These are phyloP conservation scores for Thunnus thynnus DNA, from an alignment of 2,113 vertebrate species.

Conservation along the genomic window DNA sequence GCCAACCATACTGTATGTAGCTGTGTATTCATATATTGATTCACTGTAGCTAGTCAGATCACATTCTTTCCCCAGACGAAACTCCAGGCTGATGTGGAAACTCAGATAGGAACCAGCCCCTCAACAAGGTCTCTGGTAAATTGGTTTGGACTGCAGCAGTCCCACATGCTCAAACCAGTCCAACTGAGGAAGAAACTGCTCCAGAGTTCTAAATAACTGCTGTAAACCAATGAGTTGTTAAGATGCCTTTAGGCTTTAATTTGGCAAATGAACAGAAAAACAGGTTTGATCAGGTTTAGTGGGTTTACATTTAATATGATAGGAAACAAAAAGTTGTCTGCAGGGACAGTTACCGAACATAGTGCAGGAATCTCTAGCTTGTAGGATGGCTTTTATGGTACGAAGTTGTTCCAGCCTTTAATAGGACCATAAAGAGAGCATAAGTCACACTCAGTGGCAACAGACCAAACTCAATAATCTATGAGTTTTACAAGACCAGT, in stretches of 20 bases:
- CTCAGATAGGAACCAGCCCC: background rate
- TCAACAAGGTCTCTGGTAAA: slow-evolving; percentile 14
- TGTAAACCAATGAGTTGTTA: slow-evolving; percentile 30
- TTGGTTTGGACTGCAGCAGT: slow-evolving; percentile 29
- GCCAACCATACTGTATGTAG: background rate
- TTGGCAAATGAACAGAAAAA: slow-evolving; percentile 32
- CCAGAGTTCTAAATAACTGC: slow-evolving; percentile 41
- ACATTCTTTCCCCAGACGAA: slow-evolving; percentile 4
- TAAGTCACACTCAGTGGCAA: background rate
- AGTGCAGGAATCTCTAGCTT: background rate
- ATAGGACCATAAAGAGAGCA: background rate
- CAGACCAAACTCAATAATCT: slow-evolving; percentile 21
- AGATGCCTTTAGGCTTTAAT: slow-evolving; percentile 34
- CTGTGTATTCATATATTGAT: slow-evolving; percentile 6
- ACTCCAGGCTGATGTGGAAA: slow-evolving; percentile 27
- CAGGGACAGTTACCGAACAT: background rate
- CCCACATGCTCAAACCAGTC: slow-evolving; percentile 16
- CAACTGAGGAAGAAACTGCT: slow-evolving; percentile 35
- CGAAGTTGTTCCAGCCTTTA: slow-evolving; percentile 9
- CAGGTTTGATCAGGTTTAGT: slow-evolving; percentile 18
- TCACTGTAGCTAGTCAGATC: background rate
- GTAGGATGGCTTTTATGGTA: background rate
- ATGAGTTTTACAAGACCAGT: slow-evolving; percentile 5
- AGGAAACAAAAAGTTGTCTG: slow-evolving; percentile 1
- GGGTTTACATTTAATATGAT: slow-evolving; percentile 23